Percentiles rank a stretch among this genome's conserved stretches.
Evolutionary conservation across 1,140 invertebrate species (phyloP).

Genomic region (Ostrea edulis): DNA sequence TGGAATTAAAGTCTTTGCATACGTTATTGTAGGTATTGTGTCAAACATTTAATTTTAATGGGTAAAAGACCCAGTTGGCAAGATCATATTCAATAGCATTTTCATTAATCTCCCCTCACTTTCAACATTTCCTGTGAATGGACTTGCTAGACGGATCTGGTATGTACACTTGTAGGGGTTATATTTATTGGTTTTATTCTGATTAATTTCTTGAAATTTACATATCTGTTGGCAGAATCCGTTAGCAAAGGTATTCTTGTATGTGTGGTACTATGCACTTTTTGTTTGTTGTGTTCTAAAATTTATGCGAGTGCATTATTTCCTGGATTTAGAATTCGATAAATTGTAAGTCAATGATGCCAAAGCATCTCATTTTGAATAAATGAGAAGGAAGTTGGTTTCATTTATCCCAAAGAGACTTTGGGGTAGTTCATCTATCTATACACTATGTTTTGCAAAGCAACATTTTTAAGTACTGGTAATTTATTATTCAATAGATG

Average conservation of each 20-base stretch:
- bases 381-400: too few species aligned
- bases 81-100: conserved; percentile 22
- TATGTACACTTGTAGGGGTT: background rate
- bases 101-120: conserved; percentile 8
- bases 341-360: too few species aligned
- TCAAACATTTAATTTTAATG: conserved; percentile 31
- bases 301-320: too few species aligned
- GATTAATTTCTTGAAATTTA: background rate
- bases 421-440: too few species aligned
- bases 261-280: too few species aligned
- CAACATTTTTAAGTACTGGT: too few species aligned
- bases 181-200: background rate
- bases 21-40: background rate
- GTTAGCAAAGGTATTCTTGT: background rate
- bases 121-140: background rate
- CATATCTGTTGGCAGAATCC: background rate
- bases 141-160: background rate
- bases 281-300: too few species aligned
- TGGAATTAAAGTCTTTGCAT: conserved; percentile 37
- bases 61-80: conserved; percentile 18
- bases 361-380: too few species aligned
- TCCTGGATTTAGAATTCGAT: too few species aligned
- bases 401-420: too few species aligned
- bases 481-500: too few species aligned
- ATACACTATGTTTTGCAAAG: too few species aligned